Base-by-base conservation (phyloP, 1,140 invertebrate species). In the Alviniconcha marisindica region DNA sequence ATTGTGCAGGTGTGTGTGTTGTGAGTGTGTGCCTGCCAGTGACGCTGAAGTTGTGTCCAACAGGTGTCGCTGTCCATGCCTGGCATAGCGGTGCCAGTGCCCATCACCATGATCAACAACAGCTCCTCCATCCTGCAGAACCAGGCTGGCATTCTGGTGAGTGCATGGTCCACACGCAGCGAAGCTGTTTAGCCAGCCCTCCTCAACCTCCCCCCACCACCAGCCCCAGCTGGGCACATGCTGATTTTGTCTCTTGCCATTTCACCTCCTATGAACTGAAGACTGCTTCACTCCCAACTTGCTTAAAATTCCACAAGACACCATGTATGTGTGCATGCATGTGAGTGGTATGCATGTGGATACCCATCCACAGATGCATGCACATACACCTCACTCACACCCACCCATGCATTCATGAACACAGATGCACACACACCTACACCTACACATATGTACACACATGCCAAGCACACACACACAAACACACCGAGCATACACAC, bases 91-190 rank as follows among this genome's bases (percentile, higher is more conserved):
- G 89, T 90, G 14, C 89, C 90, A 31, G 89, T 93, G 2, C 91
- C 92, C 2, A 91, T 93, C 77, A 90, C 89, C 36, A 89, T 93
- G 88, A 92, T 93, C 85, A 91, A 86, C 71, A 88, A 87, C 40
- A 91, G 87, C 73, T 79, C 90, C 15, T 87, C 87, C 36, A 54
- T 92, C 14, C 77, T 92, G 31, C 91, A 90, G 79, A 90, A 88
- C 40, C 91, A 90, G 74, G 73, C 89, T 28, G 88, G 88, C 14
- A 88, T 92, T 15, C 74, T 92, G 66, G 90, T 92, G 42, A 91
- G 85, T 83, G 88, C 18, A 18, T n/a, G n/a, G n/a, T n/a, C n/a
- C n/a, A n/a, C n/a, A n/a, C n/a, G n/a, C n/a, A n/a, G n/a, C n/a
- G n/a, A n/a, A n/a, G n/a, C n/a, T n/a, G n/a, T n/a, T n/a, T n/a